Percentiles rank a stretch among this genome's conserved stretches.
These are phyloP conservation scores for Harlomillsia oculata DNA, from an alignment of 1,140 invertebrate species.

Conservation along the genomic window DNA sequence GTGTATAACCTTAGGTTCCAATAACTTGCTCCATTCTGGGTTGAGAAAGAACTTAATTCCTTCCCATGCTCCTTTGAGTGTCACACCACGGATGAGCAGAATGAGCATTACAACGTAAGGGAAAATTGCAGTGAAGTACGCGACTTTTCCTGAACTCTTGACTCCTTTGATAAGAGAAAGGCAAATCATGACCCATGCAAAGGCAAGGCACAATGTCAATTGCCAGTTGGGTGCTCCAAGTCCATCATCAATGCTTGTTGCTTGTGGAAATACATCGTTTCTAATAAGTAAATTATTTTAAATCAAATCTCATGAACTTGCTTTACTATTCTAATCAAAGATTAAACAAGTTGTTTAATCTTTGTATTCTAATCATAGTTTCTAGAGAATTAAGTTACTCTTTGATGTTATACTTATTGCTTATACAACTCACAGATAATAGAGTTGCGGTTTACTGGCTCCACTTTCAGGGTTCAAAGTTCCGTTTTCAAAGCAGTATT, in stretches of 20 bases:
- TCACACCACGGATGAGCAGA: constrained; percentile 60
- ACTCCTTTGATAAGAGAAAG: constrained; percentile 67
- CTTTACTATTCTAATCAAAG: no score
- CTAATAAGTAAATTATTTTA: constrained; percentile 40
- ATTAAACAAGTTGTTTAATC: no score
- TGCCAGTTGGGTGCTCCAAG: constrained; percentile 67
- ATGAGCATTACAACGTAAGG: constrained; percentile 74
- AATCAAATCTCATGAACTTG: background rate
- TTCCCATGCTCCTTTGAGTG: constrained; percentile 59
- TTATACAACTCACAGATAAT: constrained; percentile 3
- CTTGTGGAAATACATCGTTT: constrained; percentile 56
- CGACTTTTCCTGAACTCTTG: constrained; percentile 60
- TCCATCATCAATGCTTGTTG: constrained; percentile 56
- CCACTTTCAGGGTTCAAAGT: background rate
- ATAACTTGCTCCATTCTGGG: constrained; percentile 57
- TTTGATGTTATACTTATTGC: no score
- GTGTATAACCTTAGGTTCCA: constrained; percentile 51
- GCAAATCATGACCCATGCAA: constrained; percentile 67
- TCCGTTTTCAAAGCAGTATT: constrained; percentile 11
- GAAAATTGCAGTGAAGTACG: constrained; percentile 57
- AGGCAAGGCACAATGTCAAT: constrained; percentile 60
- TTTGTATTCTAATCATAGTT: no score
- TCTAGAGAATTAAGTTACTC: no score
- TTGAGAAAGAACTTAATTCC: constrained; percentile 68
- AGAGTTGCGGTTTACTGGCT: background rate